These are phyloP conservation scores for Zygaena filipendulae DNA, from an alignment of 2,888 invertebrate genomes.

Conservation along the genomic window DNA sequence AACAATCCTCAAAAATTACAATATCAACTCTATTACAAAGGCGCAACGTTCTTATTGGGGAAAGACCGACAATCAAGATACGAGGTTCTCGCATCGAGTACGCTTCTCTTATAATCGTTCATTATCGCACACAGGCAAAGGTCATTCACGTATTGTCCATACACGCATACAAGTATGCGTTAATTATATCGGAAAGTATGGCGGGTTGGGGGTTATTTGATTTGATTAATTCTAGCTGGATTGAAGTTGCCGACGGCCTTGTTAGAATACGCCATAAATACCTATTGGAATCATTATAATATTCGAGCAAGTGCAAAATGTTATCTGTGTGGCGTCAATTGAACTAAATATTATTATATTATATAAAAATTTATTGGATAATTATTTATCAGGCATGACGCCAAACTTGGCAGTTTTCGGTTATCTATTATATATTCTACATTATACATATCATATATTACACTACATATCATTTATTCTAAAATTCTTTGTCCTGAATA, in stretches of 20 bases:
- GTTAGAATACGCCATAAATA: constrained; percentile 55
- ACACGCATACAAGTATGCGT: constrained; percentile 58
- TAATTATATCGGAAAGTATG: constrained; percentile 69
- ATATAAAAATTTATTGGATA: no score
- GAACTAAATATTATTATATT: not conserved
- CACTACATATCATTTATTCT: no score
- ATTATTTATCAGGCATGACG: no score
- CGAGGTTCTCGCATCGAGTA: constrained; percentile 42
- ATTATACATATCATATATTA: no score
- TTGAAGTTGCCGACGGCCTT: constrained; percentile 52
- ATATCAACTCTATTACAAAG: constrained; percentile 43
- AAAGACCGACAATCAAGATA: constrained; percentile 23
- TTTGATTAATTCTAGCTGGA: constrained; percentile 67
- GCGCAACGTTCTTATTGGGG: constrained; percentile 36
- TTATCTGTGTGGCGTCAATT: constrained; percentile 1
- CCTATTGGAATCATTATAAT: no score
- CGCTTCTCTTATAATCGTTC: constrained; percentile 64
- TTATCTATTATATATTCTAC: no score
- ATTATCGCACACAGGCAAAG: constrained; percentile 59
- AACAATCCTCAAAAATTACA: constrained; percentile 29
- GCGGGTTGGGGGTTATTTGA: constrained; percentile 66
- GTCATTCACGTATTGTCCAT: constrained; percentile 50
- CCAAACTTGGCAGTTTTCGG: no score
- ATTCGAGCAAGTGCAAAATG: no score
- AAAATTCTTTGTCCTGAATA: no score